Percentiles rank a stretch among this genome's conserved stretches.
Conservation (phyloP, 37 sponge, comb jelly and placozoan species). For the Aphrocallistes beatrix region DNA sequence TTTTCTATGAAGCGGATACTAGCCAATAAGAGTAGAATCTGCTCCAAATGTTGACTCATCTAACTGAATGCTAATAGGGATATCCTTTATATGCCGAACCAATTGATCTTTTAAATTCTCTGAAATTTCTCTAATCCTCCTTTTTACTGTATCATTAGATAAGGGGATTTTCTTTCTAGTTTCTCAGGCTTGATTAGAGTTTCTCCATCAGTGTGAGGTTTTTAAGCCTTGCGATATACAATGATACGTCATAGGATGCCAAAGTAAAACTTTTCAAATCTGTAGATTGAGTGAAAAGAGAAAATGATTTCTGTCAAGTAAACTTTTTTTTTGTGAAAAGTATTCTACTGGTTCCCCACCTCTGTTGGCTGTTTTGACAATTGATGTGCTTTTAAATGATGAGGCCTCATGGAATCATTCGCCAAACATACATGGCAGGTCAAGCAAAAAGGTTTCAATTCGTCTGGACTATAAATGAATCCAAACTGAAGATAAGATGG, state of each 20-base stretch:
- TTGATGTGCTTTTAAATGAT: conserved; percentile 3
- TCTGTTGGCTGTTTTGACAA: conserved; percentile 13
- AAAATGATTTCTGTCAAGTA: conserved; percentile 13
- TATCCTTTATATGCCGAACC: background rate
- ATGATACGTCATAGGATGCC: background rate
- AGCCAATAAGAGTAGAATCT: background rate
- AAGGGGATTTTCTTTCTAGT: background rate
- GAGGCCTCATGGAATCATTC: background rate
- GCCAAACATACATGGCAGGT: conserved; percentile 8
- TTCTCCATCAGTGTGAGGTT: background rate
- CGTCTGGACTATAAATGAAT: conserved; percentile 4
- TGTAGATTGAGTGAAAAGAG: background rate
- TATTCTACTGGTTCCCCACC: conserved; percentile 14
- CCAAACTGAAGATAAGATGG: conserved; percentile 4
- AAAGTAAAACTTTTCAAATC: background rate
- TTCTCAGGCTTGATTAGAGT: background rate
- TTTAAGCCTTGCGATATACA: background rate
- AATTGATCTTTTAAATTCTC: background rate
- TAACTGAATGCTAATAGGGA: background rate
- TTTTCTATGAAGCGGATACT: background rate
- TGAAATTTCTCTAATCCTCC: background rate
- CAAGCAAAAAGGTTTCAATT: conserved; percentile 3
- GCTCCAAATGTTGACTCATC: background rate
- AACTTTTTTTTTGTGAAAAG: conserved; percentile 2
- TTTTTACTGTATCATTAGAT: background rate